Conservation (phyloP, 2,888 invertebrate species). For the Hyposoter didymator region DNA sequence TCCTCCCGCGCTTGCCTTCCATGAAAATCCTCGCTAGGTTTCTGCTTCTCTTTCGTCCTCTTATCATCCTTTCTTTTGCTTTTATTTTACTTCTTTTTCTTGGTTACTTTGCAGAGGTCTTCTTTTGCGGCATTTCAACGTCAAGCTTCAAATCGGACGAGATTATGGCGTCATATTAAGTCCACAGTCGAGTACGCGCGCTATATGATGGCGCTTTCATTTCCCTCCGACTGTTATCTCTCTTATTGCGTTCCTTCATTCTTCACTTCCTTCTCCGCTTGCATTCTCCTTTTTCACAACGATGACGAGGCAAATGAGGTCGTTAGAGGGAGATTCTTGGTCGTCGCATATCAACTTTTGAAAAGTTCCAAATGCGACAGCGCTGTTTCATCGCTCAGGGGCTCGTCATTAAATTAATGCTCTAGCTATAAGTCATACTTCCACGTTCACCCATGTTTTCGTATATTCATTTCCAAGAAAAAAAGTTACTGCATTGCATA, state of each 20-base stretch:
- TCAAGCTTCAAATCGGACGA: slow-evolving; percentile 67
- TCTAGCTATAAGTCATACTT: background rate
- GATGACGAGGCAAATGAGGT: slow-evolving; percentile 78
- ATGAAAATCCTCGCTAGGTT: slow-evolving; percentile 71
- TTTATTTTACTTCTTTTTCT: slow-evolving; percentile 23
- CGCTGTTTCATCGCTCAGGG: background rate
- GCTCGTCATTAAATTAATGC: slow-evolving; percentile 17
- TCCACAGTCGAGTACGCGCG: slow-evolving; percentile 35
- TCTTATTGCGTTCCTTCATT: slow-evolving; percentile 55
- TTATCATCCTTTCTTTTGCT: slow-evolving; percentile 20
- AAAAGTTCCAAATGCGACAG: slow-evolving; percentile 33
- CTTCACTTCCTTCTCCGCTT: slow-evolving; percentile 52
- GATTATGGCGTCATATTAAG: slow-evolving; percentile 63
- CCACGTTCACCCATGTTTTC: background rate
- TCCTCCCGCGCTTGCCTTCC: slow-evolving; percentile 62
- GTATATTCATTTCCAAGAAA: background rate
- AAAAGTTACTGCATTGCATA: background rate
- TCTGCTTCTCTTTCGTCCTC: slow-evolving; percentile 51
- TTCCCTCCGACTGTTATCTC: slow-evolving; percentile 51
- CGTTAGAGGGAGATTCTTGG: slow-evolving; percentile 74
- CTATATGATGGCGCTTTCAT: slow-evolving; percentile 13
- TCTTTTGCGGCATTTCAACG: slow-evolving; percentile 66
- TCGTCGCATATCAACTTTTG: slow-evolving; percentile 38
- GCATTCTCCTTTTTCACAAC: slow-evolving; percentile 69
- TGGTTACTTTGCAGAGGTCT: slow-evolving; percentile 47